phyloP scores from a whole-genome alignment of 2,113 vertebrate genomes.

The Amazona guildingii region DNA sequence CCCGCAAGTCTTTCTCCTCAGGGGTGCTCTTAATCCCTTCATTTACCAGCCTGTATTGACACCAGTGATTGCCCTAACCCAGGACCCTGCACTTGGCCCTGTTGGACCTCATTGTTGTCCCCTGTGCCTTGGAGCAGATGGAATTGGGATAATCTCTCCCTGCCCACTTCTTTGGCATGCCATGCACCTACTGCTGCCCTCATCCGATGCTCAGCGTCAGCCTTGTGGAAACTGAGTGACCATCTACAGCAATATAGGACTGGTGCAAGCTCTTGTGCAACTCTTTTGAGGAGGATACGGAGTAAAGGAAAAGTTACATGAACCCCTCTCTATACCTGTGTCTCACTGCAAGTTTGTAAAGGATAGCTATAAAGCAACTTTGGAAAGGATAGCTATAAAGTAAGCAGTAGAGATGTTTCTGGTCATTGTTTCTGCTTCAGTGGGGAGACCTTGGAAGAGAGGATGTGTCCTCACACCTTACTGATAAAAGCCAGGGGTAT shows the following conservation, averaged over 20 bases:
- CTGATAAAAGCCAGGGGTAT: not conserved
- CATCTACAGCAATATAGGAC: not conserved
- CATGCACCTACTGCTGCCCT: not conserved
- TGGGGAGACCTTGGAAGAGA: not conserved
- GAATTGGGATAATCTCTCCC: not conserved
- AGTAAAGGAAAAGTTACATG: fast-evolving
- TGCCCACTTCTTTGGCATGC: not conserved
- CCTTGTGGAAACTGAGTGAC: not conserved
- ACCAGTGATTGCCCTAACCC: not conserved
- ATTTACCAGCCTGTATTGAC: not conserved
- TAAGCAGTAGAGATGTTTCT: not conserved
- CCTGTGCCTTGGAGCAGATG: not conserved
- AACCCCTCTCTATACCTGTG: not conserved
- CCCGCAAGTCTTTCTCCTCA: not conserved
- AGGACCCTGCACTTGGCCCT: not conserved
- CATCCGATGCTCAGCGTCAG: fast-evolving
- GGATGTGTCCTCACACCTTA: not conserved
- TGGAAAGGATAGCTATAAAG: not conserved
- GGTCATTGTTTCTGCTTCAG: not conserved
- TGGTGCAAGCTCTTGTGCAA: not conserved
- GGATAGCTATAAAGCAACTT: not conserved
- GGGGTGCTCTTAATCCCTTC: not conserved
- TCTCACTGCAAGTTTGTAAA: not conserved
- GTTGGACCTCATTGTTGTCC: not conserved
- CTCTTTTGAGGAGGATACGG: not conserved